A percentile compares a stretch with the other conserved stretches of the same genome.
Evolutionary conservation across 2,888 invertebrate species (phyloP).

Genomic region (Andrena flavipes): DNA sequence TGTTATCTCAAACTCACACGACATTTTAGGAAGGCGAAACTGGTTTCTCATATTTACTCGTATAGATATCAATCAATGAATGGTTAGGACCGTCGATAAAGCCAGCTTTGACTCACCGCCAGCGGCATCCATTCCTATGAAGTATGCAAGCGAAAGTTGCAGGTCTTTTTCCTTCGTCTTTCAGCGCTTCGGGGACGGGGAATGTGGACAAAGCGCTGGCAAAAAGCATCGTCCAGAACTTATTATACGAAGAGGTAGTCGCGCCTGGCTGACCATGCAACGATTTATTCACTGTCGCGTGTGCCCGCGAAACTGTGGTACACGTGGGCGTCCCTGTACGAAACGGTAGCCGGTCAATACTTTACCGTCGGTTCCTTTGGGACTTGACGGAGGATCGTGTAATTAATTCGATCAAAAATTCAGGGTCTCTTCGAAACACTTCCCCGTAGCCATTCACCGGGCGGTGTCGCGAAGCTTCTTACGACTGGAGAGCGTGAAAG

Average conservation of each 20-base stretch:
- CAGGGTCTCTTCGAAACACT: slow-evolving; percentile 7
- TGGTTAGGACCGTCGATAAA: slow-evolving; percentile 1
- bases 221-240: slow-evolving; percentile 51
- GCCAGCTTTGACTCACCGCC: neutral
- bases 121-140: slow-evolving; percentile 10
- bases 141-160: slow-evolving; percentile 19
- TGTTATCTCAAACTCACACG: too few relatives aligned
- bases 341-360: slow-evolving; percentile 9
- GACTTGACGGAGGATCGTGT: slow-evolving; percentile 3
- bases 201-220: slow-evolving; percentile 19
- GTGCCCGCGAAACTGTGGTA: slow-evolving; percentile 7
- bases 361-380: neutral
- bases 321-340: neutral
- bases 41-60: neutral
- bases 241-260: slow-evolving; percentile 2
- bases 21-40: neutral
- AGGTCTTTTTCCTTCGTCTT: slow-evolving; percentile 34
- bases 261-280: slow-evolving; percentile 55
- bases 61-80: slow-evolving; percentile 11
- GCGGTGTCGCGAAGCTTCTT: slow-evolving; percentile 5
- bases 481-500: slow-evolving; percentile 13
- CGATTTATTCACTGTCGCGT: slow-evolving; percentile 59
- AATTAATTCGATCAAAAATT: slow-evolving; percentile 57
- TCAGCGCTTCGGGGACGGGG: slow-evolving; percentile 25
- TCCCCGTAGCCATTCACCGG: slow-evolving; percentile 14